Evolutionary conservation across 64 coral and sea anemone species (phyloP).

Genomic region (Catalaphyllia jardinei): DNA sequence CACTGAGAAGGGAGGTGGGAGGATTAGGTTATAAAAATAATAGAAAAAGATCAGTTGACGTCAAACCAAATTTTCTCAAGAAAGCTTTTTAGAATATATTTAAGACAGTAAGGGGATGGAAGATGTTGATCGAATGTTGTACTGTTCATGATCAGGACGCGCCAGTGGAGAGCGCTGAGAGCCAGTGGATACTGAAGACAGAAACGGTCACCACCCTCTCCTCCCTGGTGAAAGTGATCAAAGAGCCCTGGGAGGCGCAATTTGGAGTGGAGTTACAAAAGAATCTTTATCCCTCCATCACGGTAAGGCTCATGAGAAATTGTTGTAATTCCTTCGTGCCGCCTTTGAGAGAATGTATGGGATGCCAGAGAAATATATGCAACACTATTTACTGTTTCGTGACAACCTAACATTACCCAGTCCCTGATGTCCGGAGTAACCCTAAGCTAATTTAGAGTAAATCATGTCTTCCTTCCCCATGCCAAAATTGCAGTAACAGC

Average conservation of each 20-base stretch:
- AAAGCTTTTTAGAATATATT: not conserved
- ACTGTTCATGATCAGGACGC: constrained; percentile 31
- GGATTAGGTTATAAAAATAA: too few species aligned
- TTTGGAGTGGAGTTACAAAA: constrained; percentile 72
- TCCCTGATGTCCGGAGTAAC: too few species aligned
- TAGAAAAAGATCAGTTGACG: too few species aligned
- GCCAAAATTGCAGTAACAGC: too few species aligned
- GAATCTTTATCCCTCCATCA: constrained; percentile 16
- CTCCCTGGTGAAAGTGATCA: constrained; percentile 65
- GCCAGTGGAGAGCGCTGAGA: constrained; percentile 49
- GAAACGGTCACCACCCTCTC: constrained; percentile 49
- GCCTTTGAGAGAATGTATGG: not conserved
- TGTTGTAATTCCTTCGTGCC: not conserved
- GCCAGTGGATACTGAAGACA: constrained; percentile 50
- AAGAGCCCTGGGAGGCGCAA: constrained; percentile 62
- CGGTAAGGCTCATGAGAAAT: not conserved
- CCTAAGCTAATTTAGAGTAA: too few species aligned
- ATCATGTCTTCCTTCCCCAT: too few species aligned
- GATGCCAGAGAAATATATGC: too few species aligned
- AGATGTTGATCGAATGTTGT: not conserved
- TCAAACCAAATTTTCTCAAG: not conserved
- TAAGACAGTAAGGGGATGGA: not conserved
- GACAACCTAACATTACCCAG: too few species aligned
- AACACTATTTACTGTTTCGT: too few species aligned
- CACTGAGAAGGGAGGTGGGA: too few species aligned